Conservation (phyloP, 2,113 vertebrate genomes). For the Labeo rohita region DNA sequence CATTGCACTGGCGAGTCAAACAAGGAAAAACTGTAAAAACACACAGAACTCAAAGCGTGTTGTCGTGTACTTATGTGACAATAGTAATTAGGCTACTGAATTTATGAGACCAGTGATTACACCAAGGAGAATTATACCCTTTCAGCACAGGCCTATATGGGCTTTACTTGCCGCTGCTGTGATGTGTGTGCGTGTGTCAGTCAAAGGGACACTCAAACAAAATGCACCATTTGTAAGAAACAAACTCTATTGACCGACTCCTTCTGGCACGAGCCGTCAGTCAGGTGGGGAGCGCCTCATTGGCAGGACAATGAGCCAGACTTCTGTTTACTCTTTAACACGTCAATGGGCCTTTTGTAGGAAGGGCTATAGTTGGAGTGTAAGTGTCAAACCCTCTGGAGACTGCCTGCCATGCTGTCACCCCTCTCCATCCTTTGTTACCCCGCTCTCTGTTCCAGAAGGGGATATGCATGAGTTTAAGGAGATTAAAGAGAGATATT, state of each 20-base stretch:
- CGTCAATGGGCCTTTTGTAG: slow-evolving; percentile 72
- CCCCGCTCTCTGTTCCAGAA: slow-evolving; percentile 27
- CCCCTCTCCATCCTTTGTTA: slow-evolving; percentile 41
- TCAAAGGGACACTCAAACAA: slow-evolving; percentile 25
- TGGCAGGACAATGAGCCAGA: slow-evolving; percentile 73
- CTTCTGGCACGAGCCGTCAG: slow-evolving; percentile 70
- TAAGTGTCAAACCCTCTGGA: slow-evolving; percentile 62
- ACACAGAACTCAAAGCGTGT: not conserved
- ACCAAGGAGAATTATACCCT: not conserved
- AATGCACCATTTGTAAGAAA: slow-evolving; percentile 64
- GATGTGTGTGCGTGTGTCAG: slow-evolving; percentile 5
- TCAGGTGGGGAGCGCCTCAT: slow-evolving; percentile 69
- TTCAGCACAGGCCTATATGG: slow-evolving; percentile 29
- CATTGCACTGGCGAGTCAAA: not conserved
- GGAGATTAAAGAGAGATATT: slow-evolving; percentile 49
- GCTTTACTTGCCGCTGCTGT: slow-evolving; percentile 35
- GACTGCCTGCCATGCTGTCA: slow-evolving; percentile 48
- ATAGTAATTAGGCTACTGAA: slow-evolving; percentile 34
- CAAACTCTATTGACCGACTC: slow-evolving; percentile 71
- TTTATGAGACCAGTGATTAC: slow-evolving; percentile 48
- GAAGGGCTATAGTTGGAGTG: slow-evolving; percentile 50
- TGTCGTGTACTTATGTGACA: not conserved
- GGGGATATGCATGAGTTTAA: slow-evolving; percentile 50
- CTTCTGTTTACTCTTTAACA: slow-evolving; percentile 78
- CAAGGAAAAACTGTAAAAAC: slow-evolving; percentile 26